A percentile compares a stretch with the other conserved stretches of the same genome.
Conservation (phyloP, 2,113 vertebrate species). For the Tichodroma muraria region DNA sequence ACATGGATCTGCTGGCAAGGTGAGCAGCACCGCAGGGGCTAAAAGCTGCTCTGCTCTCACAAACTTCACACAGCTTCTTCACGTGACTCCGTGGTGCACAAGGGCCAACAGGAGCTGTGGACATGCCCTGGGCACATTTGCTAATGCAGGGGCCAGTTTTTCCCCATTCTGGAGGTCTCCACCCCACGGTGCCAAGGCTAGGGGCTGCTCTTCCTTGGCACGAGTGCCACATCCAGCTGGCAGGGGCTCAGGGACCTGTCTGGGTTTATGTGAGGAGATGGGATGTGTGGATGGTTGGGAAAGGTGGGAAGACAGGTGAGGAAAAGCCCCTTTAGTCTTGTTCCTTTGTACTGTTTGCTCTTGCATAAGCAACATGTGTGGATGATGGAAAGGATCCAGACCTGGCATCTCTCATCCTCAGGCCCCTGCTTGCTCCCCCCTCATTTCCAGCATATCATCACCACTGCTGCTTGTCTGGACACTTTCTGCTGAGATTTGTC, state of each 20-base stretch:
- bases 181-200: background rate
- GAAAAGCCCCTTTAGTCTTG: background rate
- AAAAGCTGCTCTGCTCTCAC: background rate
- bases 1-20: background rate
- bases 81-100: accelerated
- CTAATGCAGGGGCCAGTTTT: background rate
- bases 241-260: background rate
- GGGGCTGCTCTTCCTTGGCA: background rate
- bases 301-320: background rate
- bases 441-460: background rate
- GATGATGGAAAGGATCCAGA: background rate
- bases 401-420: background rate
- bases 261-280: background rate
- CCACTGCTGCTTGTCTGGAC: background rate
- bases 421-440: background rate
- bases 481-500: background rate
- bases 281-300: background rate
- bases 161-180: background rate
- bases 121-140: background rate
- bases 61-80: background rate
- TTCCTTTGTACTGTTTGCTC: background rate
- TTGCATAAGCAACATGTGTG: background rate
- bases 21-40: accelerated
- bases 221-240: background rate
- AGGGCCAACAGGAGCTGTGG: background rate